Conservation (phyloP, 2,797 vertebrate species). For the Manis javanica region DNA sequence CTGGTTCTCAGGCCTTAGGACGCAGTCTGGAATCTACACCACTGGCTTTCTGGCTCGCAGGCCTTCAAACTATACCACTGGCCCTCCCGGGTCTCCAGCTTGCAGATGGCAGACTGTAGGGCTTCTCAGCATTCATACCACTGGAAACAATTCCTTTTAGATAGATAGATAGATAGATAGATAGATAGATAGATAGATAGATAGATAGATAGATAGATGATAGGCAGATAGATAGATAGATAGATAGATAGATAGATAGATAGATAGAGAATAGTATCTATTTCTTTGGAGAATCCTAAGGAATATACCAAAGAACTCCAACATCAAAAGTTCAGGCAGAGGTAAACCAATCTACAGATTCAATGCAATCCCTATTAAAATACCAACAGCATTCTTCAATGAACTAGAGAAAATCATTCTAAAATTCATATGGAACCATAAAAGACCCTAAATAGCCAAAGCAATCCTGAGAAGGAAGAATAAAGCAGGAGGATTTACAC, state of each 20-base stretch:
- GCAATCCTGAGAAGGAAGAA: too few relatives aligned
- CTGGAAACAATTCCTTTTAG: background rate
- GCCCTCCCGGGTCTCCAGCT: background rate
- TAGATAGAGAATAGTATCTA: background rate
- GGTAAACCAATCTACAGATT: too few relatives aligned
- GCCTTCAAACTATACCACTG: background rate
- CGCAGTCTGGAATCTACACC: background rate
- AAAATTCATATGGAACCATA: too few relatives aligned
- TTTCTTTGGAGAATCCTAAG: background rate
- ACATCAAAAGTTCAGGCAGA: background rate
- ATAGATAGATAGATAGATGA: background rate
- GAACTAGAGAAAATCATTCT: too few relatives aligned
- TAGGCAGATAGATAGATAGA: background rate
- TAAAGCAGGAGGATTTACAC: too few relatives aligned
- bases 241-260: background rate
- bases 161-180: background rate
- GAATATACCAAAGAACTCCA: background rate
- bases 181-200: background rate
- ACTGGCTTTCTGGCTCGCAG: background rate
- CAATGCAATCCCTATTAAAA: too few relatives aligned
- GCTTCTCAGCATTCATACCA: background rate
- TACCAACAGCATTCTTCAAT: too few relatives aligned
- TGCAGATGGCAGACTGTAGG: background rate
- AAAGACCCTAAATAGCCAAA: too few relatives aligned
- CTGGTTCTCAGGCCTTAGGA: background rate